Evolutionary conservation across 2,113 vertebrate species (phyloP), one percentile per base, ranked within the genome.

Genomic region (Apteryx owenii): DNA sequence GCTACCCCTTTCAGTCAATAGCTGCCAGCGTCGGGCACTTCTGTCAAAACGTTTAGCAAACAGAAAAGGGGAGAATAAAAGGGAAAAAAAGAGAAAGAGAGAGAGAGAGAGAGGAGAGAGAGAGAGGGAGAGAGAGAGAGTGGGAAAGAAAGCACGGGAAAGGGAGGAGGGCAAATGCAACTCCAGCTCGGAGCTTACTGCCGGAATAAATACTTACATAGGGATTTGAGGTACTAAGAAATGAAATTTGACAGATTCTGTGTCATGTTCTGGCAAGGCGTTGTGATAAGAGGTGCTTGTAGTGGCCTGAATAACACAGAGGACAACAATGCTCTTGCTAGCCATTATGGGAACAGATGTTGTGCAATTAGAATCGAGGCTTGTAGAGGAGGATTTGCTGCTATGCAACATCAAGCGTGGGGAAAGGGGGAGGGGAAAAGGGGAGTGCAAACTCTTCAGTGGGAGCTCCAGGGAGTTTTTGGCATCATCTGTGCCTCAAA

Each of bases 31-130:
- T 99, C 98, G 99, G 99, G 98, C 99, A 99, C 99, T 99, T 99
- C 99, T 99, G 99, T 99, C 99, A 99, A 99, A 99, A 99, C 98
- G 99, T 99, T 99, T 99, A 99, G 99, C 99, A 99, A 99, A 99
- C 98, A 98, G 98, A 98, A 98, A 98, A 98, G 97, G 98, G 98
- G 98, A 98, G 98, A 98, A 98, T 98, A 98, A 98, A 98, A 98
- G 98, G 98, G 98, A 98, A 97, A 98, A 95, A 97, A 97, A 96
- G 97, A 98, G 97, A 98, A 97, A 89, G 91, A 94, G 93, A 93
- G 96, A 73, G 81, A 84, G 88, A 68, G 88, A 48, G 73, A 38
- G 94, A 29, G 11, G 85, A 60, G 85, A 62, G 90, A 84, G 95
- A 65, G 95, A 14, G 79, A 7, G 22, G 73, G 96, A 42, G 96